Base-by-base conservation (phyloP, 2,797 vertebrate species). In the Hyperoplus immaculatus region DNA sequence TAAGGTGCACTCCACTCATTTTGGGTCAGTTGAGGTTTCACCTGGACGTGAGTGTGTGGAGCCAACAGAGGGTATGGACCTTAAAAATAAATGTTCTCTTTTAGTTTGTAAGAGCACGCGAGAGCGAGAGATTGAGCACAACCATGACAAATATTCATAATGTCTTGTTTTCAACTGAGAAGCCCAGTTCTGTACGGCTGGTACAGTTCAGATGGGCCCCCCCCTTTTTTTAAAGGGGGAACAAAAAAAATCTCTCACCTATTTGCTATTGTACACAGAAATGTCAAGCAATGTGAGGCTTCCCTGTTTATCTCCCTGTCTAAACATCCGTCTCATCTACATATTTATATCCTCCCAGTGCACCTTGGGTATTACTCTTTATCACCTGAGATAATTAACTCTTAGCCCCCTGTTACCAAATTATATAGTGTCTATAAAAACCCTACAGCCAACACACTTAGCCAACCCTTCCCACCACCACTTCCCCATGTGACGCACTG, bases 391-490 rank as follows among this genome's bases (percentile, higher is more conserved):
- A 83, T 89, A 92, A 92, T 92, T 93, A 94, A 93, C 86, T 88
- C 86, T 80, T 85, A 75, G 75, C 54, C 89, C 85, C 87, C 86
- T 93, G 88, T 94, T 89, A 85, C 88, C 84, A 84, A 87, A 89
- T 92, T 88, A 93, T 93, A 93, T 89, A 74, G 91, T 84, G 55
- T 78, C 87, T 77, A 86, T 94, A 92, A 92, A 29, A 92, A 88
- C 54, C 64, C 75, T 59, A 75, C 83, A 64, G 83, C 84, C 70
- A 54, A 61, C 73, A 75, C 89, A 82, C 84, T 91, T 90, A 85
- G 71, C 66, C 58, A 71, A 65, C 36, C 18, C 21, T 29, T 29
- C 29, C 36, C 60, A 41, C 51, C 36, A 29, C 42, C 42, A 12
- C 2, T 3, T 29, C 36, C 86, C 69, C 77, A 38, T 75, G 85